Base-by-base conservation (phyloP, 2,797 vertebrate species). In the Pipistrellus pipistrellus region DNA sequence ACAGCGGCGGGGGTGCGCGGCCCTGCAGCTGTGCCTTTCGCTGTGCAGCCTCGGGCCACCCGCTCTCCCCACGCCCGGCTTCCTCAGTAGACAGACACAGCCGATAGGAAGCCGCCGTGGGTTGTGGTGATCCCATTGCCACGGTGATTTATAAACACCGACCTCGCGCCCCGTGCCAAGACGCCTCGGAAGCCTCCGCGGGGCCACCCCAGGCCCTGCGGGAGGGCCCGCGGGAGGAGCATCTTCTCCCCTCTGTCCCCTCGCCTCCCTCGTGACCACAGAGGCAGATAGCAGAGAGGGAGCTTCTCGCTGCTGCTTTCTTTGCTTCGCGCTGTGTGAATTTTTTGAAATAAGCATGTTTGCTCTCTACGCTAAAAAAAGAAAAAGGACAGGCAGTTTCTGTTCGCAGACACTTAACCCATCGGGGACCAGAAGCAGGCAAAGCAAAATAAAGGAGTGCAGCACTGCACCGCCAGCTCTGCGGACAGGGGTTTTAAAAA, bases 341-440 rank as follows among this genome's bases (percentile, higher is more conserved):
- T 59, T 68, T 57, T 57, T 85, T 32, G 2, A 30, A 89, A 73
- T 73, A 32, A 84, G n/a, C 7, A 1, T 32, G 41, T 75, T 85
- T 89, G 81, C 30, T 85, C 57, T 80, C 72, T 78, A 64, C 14
- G 44, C 73, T 85, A 80, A 78, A 87, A 71, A 77, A 87, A 72
- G 53, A 11, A 83, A 64, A 71, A 38, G 32, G 55, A 57, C 72
- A 30, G 35, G 51, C 41, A 51, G 62, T 62, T 25, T 64, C 77
- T 53, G 32, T 35, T 76, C 13, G 8, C 23, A 32, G 59, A 68
- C 25, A 7, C 62, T 62, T 62, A 69, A 51, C 84, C 59, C 44
- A 1, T 85, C 51, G 8, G 77, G 9, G 30, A 44, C 41, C 38
- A 51, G 77, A 30, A 57, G 38, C 32, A 17, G 2, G 0, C 69